Evolutionary conservation across 2,888 invertebrate species (phyloP), one percentile per base, ranked within the genome.

Genomic region (Meloe dianella): DNA sequence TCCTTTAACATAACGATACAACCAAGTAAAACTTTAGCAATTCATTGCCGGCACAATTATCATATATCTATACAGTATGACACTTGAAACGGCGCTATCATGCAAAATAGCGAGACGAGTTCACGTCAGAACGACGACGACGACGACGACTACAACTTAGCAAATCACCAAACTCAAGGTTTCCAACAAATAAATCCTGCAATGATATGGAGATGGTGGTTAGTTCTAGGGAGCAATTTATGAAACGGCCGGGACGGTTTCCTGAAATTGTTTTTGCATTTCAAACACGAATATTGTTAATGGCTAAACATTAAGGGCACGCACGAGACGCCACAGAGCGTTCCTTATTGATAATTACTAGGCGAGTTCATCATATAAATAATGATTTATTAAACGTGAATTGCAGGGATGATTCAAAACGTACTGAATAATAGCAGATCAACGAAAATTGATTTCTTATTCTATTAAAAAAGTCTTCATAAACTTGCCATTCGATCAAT

Each of bases 1-100:
- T 76, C 74, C 74, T 75, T 71, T 70, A 76, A 76, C 75, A 71
- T 74, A 74, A 73, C 75, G 74, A 77, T 74, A 77, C 78, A 71
- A 71, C 71, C 63, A 64, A 77, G 75, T 74, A 77, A 82, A 82
- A 82, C 79, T 81, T 81, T 79, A 75, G 77, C 80, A 79, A 80
- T 82, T 81, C 79, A 77, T 82, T 79, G 78, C 73, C 74, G 76
- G 77, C 73, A 80, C 80, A 81, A 81, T 82, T 81, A 81, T 80
- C 81, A 80, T 82, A 82, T 81, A 82, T 82, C 79, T 78, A 78
- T 75, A 77, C 78, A 77, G 79, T 78, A 81, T 81, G 82, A 82
- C 82, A 81, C 78, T 76, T 75, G 76, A 76, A 82, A 82, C 75
- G 80, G 80, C 77, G 75, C 77, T 80, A 81, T 81, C 82, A 82